Conservation (phyloP, 64 coral and sea anemone species). For the Dendrophyllia cribrosa region DNA sequence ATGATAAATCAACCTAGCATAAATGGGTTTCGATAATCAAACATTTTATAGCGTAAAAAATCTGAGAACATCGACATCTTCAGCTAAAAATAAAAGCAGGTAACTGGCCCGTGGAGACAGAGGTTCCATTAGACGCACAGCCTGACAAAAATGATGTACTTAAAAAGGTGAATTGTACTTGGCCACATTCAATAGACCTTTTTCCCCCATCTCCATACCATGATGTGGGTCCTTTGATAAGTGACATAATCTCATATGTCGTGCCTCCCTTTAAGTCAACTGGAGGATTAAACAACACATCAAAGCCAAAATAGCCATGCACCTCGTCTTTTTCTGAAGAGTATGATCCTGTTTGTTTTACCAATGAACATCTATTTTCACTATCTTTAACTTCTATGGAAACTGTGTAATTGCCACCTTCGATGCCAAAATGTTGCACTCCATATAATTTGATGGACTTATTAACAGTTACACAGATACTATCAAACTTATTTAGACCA, state of each 20-base stretch:
- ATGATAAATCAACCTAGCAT: too few relatives aligned
- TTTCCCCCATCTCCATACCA: not conserved
- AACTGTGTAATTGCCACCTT: too few relatives aligned
- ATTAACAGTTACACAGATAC: not conserved
- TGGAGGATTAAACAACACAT: slow-evolving; percentile 4
- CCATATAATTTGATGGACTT: not conserved
- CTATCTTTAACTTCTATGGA: too few relatives aligned
- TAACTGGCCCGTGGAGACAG: not conserved
- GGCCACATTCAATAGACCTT: not conserved
- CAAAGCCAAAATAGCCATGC: not conserved
- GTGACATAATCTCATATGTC: not conserved
- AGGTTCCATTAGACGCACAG: not conserved
- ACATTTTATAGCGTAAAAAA: too few relatives aligned
- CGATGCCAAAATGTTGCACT: too few relatives aligned
- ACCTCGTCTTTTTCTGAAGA: not conserved
- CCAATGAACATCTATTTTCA: not conserved
- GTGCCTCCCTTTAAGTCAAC: not conserved
- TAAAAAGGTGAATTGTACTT: not conserved
- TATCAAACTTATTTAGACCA: not conserved
- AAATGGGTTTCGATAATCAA: not conserved
- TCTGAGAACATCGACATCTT: not conserved
- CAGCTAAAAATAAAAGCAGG: not conserved
- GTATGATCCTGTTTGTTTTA: not conserved
- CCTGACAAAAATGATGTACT: too few relatives aligned
- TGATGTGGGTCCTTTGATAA: not conserved